These are phyloP conservation scores for Chelonus formosanus DNA, from an alignment of 2,888 invertebrate species.

Conservation along the genomic window DNA sequence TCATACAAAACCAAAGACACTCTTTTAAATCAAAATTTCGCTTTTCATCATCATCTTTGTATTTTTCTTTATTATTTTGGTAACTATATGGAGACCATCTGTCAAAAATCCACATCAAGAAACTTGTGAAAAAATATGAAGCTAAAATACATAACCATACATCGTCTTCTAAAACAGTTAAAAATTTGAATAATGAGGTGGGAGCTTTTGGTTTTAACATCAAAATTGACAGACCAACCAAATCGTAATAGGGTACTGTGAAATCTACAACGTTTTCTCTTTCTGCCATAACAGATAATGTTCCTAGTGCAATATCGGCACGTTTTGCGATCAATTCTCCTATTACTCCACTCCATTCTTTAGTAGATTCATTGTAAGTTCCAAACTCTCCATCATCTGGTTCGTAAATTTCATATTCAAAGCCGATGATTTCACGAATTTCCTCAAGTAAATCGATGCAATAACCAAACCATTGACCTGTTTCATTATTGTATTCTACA, in stretches of 20 bases:
- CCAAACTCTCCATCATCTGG: constrained; percentile 87
- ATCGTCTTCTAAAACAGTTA: constrained; percentile 93
- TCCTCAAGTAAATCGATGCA: constrained; percentile 93
- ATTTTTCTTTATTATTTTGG: constrained; percentile 92
- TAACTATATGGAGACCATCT: constrained; percentile 97
- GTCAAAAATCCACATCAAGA: constrained; percentile 96
- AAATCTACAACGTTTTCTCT: constrained; percentile 97
- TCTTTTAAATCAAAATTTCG: constrained; percentile 94
- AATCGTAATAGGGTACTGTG: constrained; percentile 97
- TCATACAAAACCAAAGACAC: constrained; percentile 99
- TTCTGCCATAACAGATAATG: constrained; percentile 97
- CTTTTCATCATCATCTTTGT: constrained; percentile 92
- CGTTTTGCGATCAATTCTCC: constrained; percentile 82
- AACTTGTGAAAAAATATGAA: constrained; percentile 93
- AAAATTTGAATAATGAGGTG: constrained; percentile 94
- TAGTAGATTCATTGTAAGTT: constrained; percentile 81
- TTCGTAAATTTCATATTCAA: constrained; percentile 88
- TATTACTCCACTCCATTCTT: constrained; percentile 87
- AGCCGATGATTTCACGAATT: constrained; percentile 73
- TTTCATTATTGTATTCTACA: constrained; percentile 75
- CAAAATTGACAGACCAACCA: constrained; percentile 95
- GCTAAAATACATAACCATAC: constrained; percentile 97
- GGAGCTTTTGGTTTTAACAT: constrained; percentile 90
- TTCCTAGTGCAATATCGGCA: constrained; percentile 93
- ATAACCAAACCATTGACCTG: constrained; percentile 74